Percentiles rank a stretch among this genome's conserved stretches.
Conservation (phyloP, 2,797 vertebrate species). For the Pangasius larnaudii region DNA sequence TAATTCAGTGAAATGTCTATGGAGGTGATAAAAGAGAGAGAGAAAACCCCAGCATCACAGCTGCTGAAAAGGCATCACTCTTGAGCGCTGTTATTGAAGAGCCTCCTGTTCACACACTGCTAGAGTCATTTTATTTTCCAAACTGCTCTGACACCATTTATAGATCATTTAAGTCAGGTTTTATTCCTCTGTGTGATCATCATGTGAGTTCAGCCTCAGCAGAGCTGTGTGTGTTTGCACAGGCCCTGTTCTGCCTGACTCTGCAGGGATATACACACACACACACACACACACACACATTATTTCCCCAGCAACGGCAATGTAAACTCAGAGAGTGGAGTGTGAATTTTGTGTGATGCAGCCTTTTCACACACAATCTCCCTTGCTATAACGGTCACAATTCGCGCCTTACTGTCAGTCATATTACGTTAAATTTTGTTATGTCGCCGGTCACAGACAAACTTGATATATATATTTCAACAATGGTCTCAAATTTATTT, state of each 20-base stretch:
- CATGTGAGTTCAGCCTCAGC: constrained; percentile 59
- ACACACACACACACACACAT: constrained; percentile 15
- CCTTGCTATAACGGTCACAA: background rate
- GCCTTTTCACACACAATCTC: background rate
- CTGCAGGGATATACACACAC: constrained; percentile 50
- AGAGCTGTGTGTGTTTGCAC: constrained; percentile 71
- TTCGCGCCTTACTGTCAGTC: no score
- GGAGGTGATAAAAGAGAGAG: background rate
- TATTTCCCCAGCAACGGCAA: constrained; percentile 22
- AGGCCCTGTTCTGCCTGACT: constrained; percentile 64
- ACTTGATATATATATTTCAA: background rate
- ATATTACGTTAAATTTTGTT: background rate
- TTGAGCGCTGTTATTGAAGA: no score
- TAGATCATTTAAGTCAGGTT: background rate
- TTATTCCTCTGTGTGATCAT: constrained; percentile 72
- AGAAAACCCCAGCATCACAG: background rate
- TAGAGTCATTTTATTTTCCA: background rate
- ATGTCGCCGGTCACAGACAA: background rate
- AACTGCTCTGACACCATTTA: background rate
- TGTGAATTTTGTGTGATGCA: background rate
- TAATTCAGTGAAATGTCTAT: background rate
- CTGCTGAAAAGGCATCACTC: background rate
- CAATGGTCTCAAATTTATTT: background rate
- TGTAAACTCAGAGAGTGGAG: constrained; percentile 1
- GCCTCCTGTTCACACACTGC: background rate